These are phyloP conservation scores for Phortica magna DNA, from an alignment of 2,888 invertebrate species.

Conservation along the genomic window DNA sequence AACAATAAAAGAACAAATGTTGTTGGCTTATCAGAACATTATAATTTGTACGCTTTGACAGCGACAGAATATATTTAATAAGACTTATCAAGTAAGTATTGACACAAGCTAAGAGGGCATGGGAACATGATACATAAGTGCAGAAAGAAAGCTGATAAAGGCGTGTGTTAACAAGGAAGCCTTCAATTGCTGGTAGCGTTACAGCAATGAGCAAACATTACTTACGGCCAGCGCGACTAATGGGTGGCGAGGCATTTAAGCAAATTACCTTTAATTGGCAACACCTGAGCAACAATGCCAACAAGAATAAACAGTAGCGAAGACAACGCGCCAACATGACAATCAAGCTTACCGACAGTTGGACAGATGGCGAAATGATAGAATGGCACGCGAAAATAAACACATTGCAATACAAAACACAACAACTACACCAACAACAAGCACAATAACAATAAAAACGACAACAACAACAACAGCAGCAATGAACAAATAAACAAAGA, in stretches of 20 bases:
- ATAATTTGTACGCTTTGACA: too few species aligned
- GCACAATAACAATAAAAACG: constrained; percentile 42
- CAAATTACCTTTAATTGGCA: constrained; percentile 20
- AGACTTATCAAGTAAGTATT: too few species aligned
- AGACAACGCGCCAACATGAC: not conserved
- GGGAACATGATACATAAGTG: constrained; percentile 8
- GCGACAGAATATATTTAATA: too few species aligned
- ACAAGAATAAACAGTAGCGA: not conserved
- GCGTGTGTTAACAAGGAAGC: not conserved
- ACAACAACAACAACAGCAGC: constrained; percentile 32
- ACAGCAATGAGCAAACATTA: not conserved
- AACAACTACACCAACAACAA: constrained; percentile 50
- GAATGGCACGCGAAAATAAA: constrained; percentile 50
- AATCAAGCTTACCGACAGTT: constrained; percentile 2
- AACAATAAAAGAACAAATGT: too few species aligned
- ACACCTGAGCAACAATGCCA: constrained; percentile 21
- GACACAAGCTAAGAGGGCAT: not conserved
- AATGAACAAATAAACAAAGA: constrained; percentile 13
- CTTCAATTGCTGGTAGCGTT: not conserved
- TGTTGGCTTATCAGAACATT: too few species aligned
- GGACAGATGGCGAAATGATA: not conserved
- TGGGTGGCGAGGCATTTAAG: not conserved
- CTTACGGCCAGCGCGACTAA: not conserved
- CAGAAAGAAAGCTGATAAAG: not conserved
- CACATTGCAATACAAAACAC: constrained; percentile 63